Evolutionary conservation across 2,888 invertebrate species (phyloP).

Genomic region (Balanococcus diminutus): DNA sequence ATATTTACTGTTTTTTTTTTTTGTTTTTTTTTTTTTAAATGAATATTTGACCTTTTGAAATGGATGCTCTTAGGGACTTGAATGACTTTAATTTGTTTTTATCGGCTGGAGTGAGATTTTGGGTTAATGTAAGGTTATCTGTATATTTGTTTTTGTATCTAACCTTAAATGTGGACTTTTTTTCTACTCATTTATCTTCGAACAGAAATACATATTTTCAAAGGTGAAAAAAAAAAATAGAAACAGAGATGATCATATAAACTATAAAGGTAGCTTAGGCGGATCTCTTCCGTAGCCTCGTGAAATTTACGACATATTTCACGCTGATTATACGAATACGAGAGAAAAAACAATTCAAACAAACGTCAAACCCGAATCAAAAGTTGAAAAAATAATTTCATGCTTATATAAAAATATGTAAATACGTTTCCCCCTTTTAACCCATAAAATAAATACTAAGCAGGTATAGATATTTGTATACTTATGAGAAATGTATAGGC

Average conservation of each 20-base stretch:
- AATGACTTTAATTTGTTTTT: too few species aligned
- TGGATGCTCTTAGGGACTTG: too few species aligned
- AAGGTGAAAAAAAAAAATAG: not conserved
- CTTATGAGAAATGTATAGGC: too few species aligned
- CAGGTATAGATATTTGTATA: too few species aligned
- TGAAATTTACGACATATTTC: constrained; percentile 19
- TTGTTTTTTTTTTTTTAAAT: too few species aligned
- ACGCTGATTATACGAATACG: not conserved
- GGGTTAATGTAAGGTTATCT: too few species aligned
- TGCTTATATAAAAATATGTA: constrained; percentile 16
- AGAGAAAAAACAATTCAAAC: constrained; percentile 3
- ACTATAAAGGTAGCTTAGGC: not conserved
- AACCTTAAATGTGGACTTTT: too few species aligned
- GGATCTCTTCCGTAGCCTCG: not conserved
- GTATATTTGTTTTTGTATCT: too few species aligned
- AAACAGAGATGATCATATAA: not conserved
- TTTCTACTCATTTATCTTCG: not conserved
- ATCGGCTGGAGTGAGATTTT: too few species aligned
- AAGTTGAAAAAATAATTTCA: constrained; percentile 23
- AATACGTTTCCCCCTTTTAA: not conserved
- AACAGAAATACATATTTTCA: too few species aligned
- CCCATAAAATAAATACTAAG: not conserved
- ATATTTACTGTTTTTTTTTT: too few species aligned
- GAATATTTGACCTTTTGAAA: too few species aligned
- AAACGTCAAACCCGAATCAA: constrained; percentile 24